Conservation (phyloP, 2,113 vertebrate species). For the Ailuropoda melanoleuca region DNA sequence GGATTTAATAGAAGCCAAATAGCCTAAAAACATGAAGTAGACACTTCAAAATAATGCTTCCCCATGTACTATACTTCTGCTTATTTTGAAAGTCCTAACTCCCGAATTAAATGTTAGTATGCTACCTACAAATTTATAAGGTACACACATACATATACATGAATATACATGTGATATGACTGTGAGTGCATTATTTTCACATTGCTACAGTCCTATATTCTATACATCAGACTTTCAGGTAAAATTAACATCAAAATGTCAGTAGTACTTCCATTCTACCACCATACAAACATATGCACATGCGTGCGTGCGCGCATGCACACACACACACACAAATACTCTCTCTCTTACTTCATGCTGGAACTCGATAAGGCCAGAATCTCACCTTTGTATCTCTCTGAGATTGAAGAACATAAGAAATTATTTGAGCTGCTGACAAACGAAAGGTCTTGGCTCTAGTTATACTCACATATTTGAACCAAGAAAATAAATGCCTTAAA, state of each 20-base stretch:
- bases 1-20: slow-evolving; percentile 9
- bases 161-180: not conserved
- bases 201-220: not conserved
- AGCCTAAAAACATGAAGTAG: slow-evolving; percentile 19
- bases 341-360: not conserved
- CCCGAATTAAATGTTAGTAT: not conserved
- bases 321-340: not conserved
- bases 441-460: slow-evolving; percentile 21
- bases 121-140: not conserved
- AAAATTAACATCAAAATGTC: slow-evolving; percentile 37
- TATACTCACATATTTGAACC: not conserved
- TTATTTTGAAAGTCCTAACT: slow-evolving; percentile 27
- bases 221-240: not conserved
- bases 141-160: not conserved
- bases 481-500: slow-evolving; percentile 46
- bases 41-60: not conserved
- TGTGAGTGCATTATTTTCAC: not conserved
- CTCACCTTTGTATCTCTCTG: slow-evolving; percentile 26
- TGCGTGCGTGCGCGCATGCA: too few species aligned
- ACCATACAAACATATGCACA: not conserved
- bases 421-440: slow-evolving; percentile 41
- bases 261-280: not conserved
- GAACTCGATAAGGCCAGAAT: not conserved
- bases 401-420: not conserved
- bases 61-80: not conserved